Evolutionary conservation across 2,797 vertebrate species (phyloP).

Genomic region (Etheostoma perlongum): DNA sequence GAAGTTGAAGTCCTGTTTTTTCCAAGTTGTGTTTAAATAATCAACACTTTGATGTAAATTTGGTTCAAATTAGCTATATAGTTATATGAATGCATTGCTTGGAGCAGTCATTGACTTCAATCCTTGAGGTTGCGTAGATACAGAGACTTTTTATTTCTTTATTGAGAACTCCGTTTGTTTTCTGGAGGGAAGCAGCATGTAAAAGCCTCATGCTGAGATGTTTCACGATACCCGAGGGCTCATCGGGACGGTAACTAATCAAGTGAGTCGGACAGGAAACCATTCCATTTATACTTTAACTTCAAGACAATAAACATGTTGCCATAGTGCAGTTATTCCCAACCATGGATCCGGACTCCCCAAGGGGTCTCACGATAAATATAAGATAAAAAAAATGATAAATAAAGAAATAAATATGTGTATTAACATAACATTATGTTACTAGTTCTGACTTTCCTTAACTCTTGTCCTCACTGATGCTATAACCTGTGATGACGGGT

Average conservation of each 20-base stretch:
- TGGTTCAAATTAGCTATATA: constrained; percentile 97
- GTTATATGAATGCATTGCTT: constrained; percentile 91
- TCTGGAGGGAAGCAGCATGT: constrained; percentile 35
- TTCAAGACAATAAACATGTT: not conserved
- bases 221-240: constrained; percentile 53
- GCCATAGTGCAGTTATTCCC: not conserved
- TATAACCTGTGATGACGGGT: not conserved
- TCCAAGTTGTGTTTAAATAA: constrained; percentile 93
- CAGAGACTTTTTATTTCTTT: constrained; percentile 32
- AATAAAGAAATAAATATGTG: not conserved
- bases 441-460: not conserved
- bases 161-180: constrained; percentile 50
- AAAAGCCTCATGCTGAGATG: constrained; percentile 50
- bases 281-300: constrained; percentile 7
- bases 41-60: constrained; percentile 96
- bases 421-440: not conserved
- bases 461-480: not conserved
- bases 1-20: constrained; percentile 94
- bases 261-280: constrained; percentile 30
- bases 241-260: constrained; percentile 46
- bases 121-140: constrained; percentile 39
- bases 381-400: not conserved
- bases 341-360: not conserved
- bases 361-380: not conserved
- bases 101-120: constrained; percentile 54